These are phyloP conservation scores for Hycleus phaleratus DNA, from an alignment of 1,140 invertebrate species.

Conservation along the genomic window DNA sequence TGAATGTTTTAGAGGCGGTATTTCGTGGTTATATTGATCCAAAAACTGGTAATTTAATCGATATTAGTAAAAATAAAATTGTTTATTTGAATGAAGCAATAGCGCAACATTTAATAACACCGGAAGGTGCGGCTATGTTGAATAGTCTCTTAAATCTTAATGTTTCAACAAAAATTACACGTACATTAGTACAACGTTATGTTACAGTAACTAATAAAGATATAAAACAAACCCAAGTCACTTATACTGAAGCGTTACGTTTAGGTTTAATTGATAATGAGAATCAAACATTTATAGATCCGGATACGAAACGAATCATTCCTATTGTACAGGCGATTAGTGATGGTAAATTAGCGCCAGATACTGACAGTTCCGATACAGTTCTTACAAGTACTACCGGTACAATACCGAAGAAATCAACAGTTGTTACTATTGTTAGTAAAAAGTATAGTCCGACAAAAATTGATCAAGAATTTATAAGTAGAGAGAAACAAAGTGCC, in stretches of 20 bases:
- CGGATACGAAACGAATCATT: slow-evolving; percentile 64
- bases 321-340: slow-evolving; percentile 76
- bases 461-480: neutral
- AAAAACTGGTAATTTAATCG: slow-evolving; percentile 74
- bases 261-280: slow-evolving; percentile 74
- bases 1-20: slow-evolving; percentile 79
- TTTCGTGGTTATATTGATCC: slow-evolving; percentile 75
- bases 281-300: slow-evolving; percentile 71
- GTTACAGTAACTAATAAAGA: slow-evolving; percentile 60
- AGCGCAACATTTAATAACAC: slow-evolving; percentile 71
- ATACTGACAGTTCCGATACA: slow-evolving; percentile 47
- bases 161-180: slow-evolving; percentile 75
- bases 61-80: slow-evolving; percentile 65
- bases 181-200: slow-evolving; percentile 71
- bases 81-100: slow-evolving; percentile 81
- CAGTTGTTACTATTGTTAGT: slow-evolving; percentile 24
- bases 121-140: slow-evolving; percentile 75
- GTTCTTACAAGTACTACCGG: slow-evolving; percentile 22
- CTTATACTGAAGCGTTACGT: slow-evolving; percentile 67
- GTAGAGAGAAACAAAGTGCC: slow-evolving; percentile 37
- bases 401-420: slow-evolving; percentile 20
- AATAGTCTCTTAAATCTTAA: slow-evolving; percentile 78
- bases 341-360: slow-evolving; percentile 57
- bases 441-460: slow-evolving; percentile 19
- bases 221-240: slow-evolving; percentile 56